Percentiles rank a stretch among this genome's conserved stretches.
phyloP scores from a whole-genome alignment of 1,140 invertebrate genomes.

The Drosophila biarmipes region DNA sequence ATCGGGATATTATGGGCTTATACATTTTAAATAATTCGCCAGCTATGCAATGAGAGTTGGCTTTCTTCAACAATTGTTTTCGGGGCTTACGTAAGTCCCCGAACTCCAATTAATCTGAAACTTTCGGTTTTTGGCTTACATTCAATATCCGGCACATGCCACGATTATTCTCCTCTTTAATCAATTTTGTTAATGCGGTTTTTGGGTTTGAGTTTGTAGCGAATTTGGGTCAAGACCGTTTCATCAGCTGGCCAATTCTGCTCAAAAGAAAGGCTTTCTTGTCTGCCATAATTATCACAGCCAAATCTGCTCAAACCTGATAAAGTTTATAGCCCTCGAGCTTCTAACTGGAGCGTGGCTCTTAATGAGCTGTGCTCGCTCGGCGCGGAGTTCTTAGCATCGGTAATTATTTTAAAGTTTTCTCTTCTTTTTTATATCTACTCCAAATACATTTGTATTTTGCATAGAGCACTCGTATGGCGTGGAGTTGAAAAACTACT shows the following conservation, averaged over 20 bases:
- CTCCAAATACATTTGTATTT: constrained; percentile 21
- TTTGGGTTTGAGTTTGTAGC: constrained; percentile 1
- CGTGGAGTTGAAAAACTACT: constrained; percentile 25
- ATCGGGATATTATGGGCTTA: constrained; percentile 35
- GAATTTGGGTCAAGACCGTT: constrained; percentile 7
- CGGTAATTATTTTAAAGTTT: constrained; percentile 26
- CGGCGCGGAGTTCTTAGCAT: constrained; percentile 25
- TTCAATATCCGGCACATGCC: constrained; percentile 42
- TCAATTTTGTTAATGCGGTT: constrained; percentile 3
- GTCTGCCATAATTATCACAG: constrained; percentile 43
- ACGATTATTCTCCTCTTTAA: constrained; percentile 21
- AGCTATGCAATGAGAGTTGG: constrained; percentile 17
- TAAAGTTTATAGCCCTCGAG: constrained; percentile 39
- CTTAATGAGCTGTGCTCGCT: constrained; percentile 51
- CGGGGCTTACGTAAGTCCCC: constrained; percentile 15
- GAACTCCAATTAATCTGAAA: constrained; percentile 23
- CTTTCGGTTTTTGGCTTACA: constrained; percentile 35
- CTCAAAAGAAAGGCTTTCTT: constrained; percentile 44
- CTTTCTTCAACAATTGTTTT: constrained; percentile 46
- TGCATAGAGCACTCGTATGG: constrained; percentile 20
- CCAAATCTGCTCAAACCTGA: constrained; percentile 29
- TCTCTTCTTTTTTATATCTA: constrained; percentile 10
- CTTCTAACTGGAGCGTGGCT: constrained; percentile 71
- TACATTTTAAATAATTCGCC: constrained; percentile 22
- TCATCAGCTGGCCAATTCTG: constrained; percentile 25